Evolutionary conservation across 2,888 invertebrate genomes (phyloP), one percentile per base, ranked within the genome.

Genomic region (Exephanes ischioxanthus): DNA sequence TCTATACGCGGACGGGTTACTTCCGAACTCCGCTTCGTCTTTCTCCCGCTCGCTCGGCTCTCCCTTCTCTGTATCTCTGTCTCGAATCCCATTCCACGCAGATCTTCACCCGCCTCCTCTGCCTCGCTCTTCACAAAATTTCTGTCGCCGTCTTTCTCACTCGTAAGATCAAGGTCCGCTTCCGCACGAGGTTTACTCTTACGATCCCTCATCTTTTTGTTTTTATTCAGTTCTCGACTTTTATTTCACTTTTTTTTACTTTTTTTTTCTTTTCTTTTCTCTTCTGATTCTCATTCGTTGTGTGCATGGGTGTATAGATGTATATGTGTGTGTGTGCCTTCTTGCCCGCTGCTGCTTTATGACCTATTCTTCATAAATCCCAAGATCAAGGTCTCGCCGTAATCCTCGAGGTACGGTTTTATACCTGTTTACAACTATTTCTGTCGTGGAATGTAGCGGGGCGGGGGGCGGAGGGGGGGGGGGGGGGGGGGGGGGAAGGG

Each of bases 1-100:
- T 88, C 84, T 84, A 88, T 88, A 88, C 85, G 76, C 76, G 85
- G 66, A 88, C 83, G 88, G 85, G 88, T 89, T 89, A 88, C 86
- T 86, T 88, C 85, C 86, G 83, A 85, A 88, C 86, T 88, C 71
- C 76, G 79, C 85, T 85, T 81, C 71, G 80, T 87, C 86, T 87
- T 86, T 85, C 87, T 85, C 79, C 68, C 70, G 72, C 84, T 78
- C 84, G 67, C 77, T 70, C 55, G 33, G 22, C 78, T 70, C 22
- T 58, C 63, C 61, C 66, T 2, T 80, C 58, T 1, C 58, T 22
- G 22, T 73, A 45, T 68, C 67, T 48, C 37, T n/a, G 16, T 51
- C 41, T 55, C 19, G 68, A 16, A 45, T 33, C 67, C 53, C 76
- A 33, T 83, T 70, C 66, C 51, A 48, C 77, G 63, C 72, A 41